Evolutionary conservation across 2,113 vertebrate species (phyloP).

Genomic region (Hypocryptadius cinnamomeus): DNA sequence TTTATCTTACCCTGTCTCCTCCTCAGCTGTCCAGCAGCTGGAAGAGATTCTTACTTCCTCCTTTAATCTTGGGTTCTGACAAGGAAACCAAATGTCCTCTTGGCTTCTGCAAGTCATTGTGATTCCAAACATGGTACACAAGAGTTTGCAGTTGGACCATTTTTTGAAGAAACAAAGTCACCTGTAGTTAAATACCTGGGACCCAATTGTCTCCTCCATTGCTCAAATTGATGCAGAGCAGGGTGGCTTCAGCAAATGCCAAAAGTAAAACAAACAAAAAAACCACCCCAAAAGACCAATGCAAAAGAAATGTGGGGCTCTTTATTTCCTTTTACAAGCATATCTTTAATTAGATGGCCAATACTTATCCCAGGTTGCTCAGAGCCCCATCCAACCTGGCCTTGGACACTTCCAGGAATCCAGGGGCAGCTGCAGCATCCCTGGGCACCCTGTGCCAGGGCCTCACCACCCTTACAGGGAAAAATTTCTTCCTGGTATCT

Average conservation of each 20-base stretch:
- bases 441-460: not conserved
- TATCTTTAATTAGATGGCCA: not conserved
- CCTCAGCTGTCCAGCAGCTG: not conserved
- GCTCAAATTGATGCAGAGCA: not conserved
- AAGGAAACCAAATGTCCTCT: not conserved
- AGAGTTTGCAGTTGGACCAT: not conserved
- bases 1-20: not conserved
- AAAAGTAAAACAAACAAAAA: not conserved
- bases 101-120: not conserved
- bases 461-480: not conserved
- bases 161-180: not conserved
- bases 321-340: not conserved
- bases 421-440: not conserved
- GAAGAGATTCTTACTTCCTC: not conserved
- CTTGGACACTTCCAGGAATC: not conserved
- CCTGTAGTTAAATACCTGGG: not conserved
- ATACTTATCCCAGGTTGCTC: not conserved
- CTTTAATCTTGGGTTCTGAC: not conserved
- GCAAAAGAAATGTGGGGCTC: not conserved
- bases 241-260: not conserved
- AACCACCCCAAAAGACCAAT: not conserved
- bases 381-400: not conserved
- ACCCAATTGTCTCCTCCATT: not conserved
- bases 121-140: not conserved
- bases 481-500: rapidly evolving